phyloP scores from a whole-genome alignment of 2,888 invertebrate genomes.

The Mamestra brassicae region DNA sequence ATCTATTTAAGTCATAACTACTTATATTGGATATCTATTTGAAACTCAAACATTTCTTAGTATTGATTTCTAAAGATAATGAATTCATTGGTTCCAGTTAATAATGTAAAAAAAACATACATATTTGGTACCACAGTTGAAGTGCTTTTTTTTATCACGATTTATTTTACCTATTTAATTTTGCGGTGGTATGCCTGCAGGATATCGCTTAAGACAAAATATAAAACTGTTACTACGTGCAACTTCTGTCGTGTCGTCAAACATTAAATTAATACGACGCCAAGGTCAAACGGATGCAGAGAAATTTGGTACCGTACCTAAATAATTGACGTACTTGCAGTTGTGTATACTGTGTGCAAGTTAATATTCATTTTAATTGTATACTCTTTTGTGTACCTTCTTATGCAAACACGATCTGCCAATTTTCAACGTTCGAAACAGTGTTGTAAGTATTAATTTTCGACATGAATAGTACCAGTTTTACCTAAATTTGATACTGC shows the following conservation, averaged over 20 bases:
- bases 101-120: too few relatives aligned
- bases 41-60: not conserved
- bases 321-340: slow-evolving; percentile 33
- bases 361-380: slow-evolving; percentile 22
- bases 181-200: not conserved
- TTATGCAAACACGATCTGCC: not conserved
- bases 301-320: slow-evolving; percentile 28
- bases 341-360: slow-evolving; percentile 41
- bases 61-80: too few relatives aligned
- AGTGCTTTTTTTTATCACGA: too few relatives aligned
- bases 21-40: not conserved
- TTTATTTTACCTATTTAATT: too few relatives aligned
- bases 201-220: not conserved
- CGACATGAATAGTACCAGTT: too few relatives aligned
- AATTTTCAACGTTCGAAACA: not conserved
- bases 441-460: not conserved
- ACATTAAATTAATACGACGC: not conserved
- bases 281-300: slow-evolving; percentile 13
- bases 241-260: slow-evolving; percentile 9
- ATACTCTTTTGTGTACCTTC: not conserved
- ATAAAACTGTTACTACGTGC: not conserved
- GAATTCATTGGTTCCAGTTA: too few relatives aligned
- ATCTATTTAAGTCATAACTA: not conserved
- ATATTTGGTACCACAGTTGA: too few relatives aligned
- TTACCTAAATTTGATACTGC: too few relatives aligned